phyloP scores from a whole-genome alignment of 1,140 invertebrate species.

The Oscheius sp. region DNA sequence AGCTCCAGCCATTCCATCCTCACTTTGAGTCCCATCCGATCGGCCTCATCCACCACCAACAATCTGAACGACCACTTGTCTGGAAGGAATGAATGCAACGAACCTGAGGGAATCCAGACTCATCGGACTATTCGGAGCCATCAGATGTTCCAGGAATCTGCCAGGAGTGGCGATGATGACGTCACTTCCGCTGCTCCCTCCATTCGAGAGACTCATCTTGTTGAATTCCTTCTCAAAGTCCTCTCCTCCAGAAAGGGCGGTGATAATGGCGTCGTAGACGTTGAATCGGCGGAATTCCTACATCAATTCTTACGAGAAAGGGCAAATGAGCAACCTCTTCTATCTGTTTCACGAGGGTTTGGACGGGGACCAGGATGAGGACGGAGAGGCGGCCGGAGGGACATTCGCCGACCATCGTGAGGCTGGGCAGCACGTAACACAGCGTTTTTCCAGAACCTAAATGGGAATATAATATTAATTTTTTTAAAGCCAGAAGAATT shows the following conservation, averaged over 20 bases:
- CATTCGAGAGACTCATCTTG: not conserved
- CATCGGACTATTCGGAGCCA: conserved; percentile 65
- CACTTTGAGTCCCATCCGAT: conserved; percentile 83
- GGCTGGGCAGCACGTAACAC: conserved; percentile 84
- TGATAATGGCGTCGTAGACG: conserved; percentile 26
- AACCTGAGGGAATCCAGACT: not conserved
- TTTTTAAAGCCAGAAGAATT: not conserved
- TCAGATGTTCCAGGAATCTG: conserved; percentile 84
- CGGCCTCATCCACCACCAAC: conserved; percentile 85
- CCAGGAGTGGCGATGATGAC: conserved; percentile 90
- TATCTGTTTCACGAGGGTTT: conserved; percentile 83
- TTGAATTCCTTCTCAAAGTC: conserved; percentile 27
- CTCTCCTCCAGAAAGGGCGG: conserved; percentile 24
- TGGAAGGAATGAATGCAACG: not conserved
- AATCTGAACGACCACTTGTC: conserved; percentile 59
- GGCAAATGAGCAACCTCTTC: conserved; percentile 70
- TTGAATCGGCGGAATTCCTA: conserved; percentile 36
- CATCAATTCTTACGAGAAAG: conserved; percentile 23
- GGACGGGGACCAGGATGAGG: conserved; percentile 83
- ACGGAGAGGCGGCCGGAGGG: conserved; percentile 72
- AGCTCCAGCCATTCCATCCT: conserved; percentile 83
- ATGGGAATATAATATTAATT: not conserved
- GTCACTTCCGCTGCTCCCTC: conserved; percentile 66
- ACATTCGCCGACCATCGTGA: conserved; percentile 68
- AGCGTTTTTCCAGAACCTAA: conserved; percentile 85